Evolutionary conservation across 2,797 vertebrate genomes (phyloP).

Genomic region (Dipus sagitta): DNA sequence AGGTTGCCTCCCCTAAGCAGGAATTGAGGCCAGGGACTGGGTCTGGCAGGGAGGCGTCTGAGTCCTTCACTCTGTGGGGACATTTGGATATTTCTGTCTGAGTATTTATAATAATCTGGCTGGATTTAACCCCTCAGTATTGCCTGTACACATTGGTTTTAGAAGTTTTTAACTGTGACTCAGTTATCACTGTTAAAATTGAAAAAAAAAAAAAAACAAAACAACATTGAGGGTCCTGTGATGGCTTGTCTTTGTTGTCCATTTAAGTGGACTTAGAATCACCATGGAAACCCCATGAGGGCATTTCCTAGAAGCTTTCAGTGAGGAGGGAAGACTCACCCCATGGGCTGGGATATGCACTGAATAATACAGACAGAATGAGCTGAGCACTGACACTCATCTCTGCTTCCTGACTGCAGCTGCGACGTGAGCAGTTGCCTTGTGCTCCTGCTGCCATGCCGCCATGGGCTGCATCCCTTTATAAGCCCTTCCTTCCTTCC

Average conservation of each 20-base stretch:
- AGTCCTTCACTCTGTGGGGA: neutral
- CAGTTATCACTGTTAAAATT: neutral
- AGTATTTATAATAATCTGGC: neutral
- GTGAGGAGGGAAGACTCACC: neutral
- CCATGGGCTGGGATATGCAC: neutral
- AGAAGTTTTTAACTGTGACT: neutral
- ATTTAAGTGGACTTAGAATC: neutral
- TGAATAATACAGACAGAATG: neutral
- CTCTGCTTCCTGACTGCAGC: neutral
- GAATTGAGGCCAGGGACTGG: conserved; percentile 57
- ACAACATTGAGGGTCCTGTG: neutral
- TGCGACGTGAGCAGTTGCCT: neutral
- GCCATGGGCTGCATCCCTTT: neutral
- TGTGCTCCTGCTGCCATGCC: neutral
- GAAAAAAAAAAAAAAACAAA: neutral
- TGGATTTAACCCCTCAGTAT: neutral
- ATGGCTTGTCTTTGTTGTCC: neutral
- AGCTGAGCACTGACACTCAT: neutral
- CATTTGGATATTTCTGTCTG: neutral
- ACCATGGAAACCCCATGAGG: neutral
- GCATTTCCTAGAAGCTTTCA: neutral
- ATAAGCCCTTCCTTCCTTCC: neutral
- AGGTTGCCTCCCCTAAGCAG: conserved; percentile 57
- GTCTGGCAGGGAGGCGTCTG: conserved; percentile 35
- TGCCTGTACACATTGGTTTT: neutral